A percentile compares a stretch with the other conserved stretches of the same genome.
phyloP scores from a whole-genome alignment of 2,797 vertebrate species.

The Mionectes olivaceus region DNA sequence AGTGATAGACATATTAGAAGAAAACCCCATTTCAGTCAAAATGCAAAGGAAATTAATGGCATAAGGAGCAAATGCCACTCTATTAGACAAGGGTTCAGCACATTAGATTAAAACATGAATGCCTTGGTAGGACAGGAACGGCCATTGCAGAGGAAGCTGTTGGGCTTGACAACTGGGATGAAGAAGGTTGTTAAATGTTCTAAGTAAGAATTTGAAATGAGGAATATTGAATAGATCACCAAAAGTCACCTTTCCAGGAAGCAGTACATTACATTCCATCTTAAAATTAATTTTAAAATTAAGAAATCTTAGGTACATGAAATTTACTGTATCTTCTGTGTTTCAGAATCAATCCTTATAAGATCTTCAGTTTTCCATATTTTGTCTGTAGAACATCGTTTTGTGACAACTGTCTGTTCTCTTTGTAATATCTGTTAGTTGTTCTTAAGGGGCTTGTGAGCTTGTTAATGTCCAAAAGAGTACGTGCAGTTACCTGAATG shows the following conservation, averaged over 20 bases:
- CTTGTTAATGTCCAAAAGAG: background rate
- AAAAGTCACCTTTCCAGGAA: background rate
- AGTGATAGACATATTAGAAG: background rate
- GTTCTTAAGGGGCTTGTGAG: background rate
- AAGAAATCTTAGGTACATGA: background rate
- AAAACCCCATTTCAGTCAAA: background rate
- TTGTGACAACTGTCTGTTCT: background rate
- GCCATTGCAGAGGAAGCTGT: background rate
- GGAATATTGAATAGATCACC: background rate
- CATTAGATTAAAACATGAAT: background rate
- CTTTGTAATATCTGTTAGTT: background rate
- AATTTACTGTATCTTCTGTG: background rate
- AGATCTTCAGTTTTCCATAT: background rate
- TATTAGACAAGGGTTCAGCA: background rate
- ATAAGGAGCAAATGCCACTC: background rate
- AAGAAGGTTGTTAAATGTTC: background rate
- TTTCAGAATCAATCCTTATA: background rate
- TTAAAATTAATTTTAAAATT: background rate
- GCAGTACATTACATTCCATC: background rate
- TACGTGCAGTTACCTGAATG: background rate
- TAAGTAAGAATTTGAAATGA: background rate
- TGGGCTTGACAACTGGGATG: background rate
- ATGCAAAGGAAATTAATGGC: background rate
- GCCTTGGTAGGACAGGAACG: background rate
- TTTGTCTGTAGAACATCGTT: background rate